These are phyloP conservation scores for Amiota communis DNA, from an alignment of 2,888 invertebrate genomes.

Conservation along the genomic window DNA sequence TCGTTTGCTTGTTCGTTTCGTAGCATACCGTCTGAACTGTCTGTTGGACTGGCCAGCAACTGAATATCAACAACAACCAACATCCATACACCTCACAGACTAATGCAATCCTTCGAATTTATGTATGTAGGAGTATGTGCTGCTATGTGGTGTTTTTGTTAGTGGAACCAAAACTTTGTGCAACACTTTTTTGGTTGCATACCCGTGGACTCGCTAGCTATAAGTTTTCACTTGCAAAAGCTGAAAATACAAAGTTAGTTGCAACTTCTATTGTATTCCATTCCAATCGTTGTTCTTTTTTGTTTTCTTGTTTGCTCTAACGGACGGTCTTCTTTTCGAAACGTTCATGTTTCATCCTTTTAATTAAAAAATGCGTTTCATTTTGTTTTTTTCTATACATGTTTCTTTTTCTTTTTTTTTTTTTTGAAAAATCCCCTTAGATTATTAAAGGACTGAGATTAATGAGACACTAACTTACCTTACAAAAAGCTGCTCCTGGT, in stretches of 20 bases:
- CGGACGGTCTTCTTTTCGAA: conserved; percentile 4
- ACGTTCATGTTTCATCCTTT: conserved; percentile 3
- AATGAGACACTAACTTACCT: conserved; percentile 78
- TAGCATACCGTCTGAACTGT: conserved; percentile 49
- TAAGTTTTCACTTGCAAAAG: conserved; percentile 46
- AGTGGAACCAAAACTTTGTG: conserved; percentile 50
- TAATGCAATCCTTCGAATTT: conserved; percentile 27
- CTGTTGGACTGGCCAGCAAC: conserved; percentile 25
- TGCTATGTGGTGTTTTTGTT: not conserved
- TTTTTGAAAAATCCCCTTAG: not conserved
- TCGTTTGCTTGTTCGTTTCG: conserved; percentile 13
- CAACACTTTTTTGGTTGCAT: conserved; percentile 66
- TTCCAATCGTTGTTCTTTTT: not conserved
- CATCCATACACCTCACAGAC: not conserved
- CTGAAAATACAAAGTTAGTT: conserved; percentile 20
- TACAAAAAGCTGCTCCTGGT: conserved; percentile 96
- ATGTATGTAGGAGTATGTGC: conserved; percentile 34
- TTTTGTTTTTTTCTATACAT: not conserved
- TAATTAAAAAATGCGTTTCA: conserved; percentile 11
- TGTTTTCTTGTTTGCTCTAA: not conserved
- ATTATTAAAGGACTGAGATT: not conserved
- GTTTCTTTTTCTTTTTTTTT: not conserved
- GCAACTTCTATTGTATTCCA: not conserved
- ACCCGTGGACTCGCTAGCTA: conserved; percentile 52
- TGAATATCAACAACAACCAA: conserved; percentile 3